Conservation (phyloP, 2,797 vertebrate genomes). For the Phyllotis vaccarum region DNA sequence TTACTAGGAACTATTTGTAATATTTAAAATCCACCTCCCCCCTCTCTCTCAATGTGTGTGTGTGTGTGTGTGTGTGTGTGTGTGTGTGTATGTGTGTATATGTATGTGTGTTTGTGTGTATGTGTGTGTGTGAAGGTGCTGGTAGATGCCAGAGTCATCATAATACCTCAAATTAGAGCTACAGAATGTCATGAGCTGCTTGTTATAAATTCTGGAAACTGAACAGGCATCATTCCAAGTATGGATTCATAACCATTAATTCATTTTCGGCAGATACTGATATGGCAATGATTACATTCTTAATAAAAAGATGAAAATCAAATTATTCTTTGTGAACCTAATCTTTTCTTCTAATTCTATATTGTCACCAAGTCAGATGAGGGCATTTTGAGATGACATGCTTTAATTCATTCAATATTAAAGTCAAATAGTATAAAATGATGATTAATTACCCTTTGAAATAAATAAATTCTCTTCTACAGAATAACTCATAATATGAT, state of each 20-base stretch:
- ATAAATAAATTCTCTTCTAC: not conserved
- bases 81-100: not conserved
- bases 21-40: not conserved
- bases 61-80: no score
- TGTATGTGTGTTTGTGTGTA: not conserved
- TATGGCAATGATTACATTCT: not conserved
- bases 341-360: not conserved
- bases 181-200: not conserved
- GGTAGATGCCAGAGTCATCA: not conserved
- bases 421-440: not conserved
- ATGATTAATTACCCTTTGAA: not conserved
- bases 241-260: not conserved
- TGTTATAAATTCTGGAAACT: no score
- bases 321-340: not conserved
- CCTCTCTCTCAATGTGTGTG: no score
- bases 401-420: not conserved
- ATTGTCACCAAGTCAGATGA: not conserved
- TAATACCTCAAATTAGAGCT: not conserved
- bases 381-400: not conserved
- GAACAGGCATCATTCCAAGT: not conserved
- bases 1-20: not conserved
- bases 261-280: not conserved
- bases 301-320: not conserved
- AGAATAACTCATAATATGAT: not conserved
- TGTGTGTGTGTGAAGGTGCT: not conserved